A percentile compares a stretch with the other conserved stretches of the same genome.
These are phyloP conservation scores for Latrodectus elegans DNA, from an alignment of 2,888 invertebrate genomes.

Conservation along the genomic window DNA sequence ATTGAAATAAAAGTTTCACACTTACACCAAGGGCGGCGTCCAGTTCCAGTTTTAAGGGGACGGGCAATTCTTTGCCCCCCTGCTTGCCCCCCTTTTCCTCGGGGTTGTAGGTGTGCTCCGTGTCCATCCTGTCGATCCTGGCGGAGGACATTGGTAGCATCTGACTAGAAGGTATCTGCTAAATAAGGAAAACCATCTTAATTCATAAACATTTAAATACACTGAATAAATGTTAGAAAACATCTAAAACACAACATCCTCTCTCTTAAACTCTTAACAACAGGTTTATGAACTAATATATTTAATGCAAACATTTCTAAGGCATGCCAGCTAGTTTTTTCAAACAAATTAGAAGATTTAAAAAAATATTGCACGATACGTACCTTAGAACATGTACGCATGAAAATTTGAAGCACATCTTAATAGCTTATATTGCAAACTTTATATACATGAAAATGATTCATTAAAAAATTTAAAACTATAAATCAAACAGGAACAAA, in stretches of 20 bases:
- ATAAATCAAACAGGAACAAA: no score
- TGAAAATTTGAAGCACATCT: no score
- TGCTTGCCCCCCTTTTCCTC: constrained; percentile 24
- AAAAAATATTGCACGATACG: no score
- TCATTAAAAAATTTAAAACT: no score
- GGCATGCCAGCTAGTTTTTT: no score
- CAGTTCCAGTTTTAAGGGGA: constrained; percentile 57
- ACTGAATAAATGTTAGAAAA: background rate
- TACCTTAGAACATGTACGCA: no score
- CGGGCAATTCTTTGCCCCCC: constrained; percentile 28
- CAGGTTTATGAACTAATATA: no score
- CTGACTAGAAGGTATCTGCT: constrained; percentile 44
- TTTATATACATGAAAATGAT: no score
- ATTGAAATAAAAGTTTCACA: background rate
- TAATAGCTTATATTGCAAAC: no score
- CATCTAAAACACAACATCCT: background rate
- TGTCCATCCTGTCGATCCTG: constrained; percentile 64
- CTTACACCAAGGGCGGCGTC: constrained; percentile 62
- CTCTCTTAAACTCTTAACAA: background rate
- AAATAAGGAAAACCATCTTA: background rate
- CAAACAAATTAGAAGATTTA: no score
- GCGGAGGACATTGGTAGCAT: constrained; percentile 44
- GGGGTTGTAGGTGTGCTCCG: constrained; percentile 33
- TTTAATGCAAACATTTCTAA: no score
- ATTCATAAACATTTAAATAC: background rate